phyloP scores from a whole-genome alignment of 2,113 vertebrate species.

The Hystrix cristata region DNA sequence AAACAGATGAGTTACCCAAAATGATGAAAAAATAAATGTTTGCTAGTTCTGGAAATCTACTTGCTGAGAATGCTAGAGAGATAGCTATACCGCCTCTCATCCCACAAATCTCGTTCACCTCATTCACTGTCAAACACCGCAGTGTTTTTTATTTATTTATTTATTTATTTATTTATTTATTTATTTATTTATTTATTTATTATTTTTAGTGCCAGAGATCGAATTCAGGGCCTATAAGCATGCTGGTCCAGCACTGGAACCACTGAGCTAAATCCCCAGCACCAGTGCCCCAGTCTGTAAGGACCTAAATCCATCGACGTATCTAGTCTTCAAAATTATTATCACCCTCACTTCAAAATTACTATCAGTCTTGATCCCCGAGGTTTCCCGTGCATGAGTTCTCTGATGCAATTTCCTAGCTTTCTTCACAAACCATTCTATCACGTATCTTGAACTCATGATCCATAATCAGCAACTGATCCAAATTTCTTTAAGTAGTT shows the following conservation, averaged over 20 bases:
- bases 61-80: background rate
- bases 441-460: background rate
- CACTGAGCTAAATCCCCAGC: too few relatives aligned
- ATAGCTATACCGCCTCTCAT: background rate
- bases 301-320: background rate
- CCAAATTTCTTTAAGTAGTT: background rate
- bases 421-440: background rate
- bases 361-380: background rate
- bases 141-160: too few relatives aligned
- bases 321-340: conserved; percentile 36
- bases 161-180: too few relatives aligned
- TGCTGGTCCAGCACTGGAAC: too few relatives aligned
- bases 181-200: too few relatives aligned
- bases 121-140: background rate
- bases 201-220: too few relatives aligned
- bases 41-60: background rate
- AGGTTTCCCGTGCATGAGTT: background rate
- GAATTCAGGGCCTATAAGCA: too few relatives aligned
- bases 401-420: background rate
- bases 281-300: background rate
- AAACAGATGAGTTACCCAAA: conserved; percentile 22
- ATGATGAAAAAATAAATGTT: background rate
- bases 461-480: background rate
- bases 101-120: background rate
- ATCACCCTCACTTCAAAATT: background rate